phyloP scores from a whole-genome alignment of 2,113 vertebrate species.

The Asarcornis scutulata region DNA sequence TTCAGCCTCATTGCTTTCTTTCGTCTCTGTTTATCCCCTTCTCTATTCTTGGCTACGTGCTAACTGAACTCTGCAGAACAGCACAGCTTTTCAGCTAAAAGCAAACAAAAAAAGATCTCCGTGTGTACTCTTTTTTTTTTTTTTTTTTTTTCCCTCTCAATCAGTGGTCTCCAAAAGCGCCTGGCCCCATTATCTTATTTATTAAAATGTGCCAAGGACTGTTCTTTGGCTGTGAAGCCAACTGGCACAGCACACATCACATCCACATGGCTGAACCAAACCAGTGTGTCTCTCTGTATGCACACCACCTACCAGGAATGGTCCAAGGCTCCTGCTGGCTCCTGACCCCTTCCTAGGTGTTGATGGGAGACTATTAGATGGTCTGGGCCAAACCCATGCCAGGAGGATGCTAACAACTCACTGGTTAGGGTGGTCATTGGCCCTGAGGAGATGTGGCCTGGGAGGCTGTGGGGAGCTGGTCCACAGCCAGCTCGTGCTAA shows the following conservation, averaged over 20 bases:
- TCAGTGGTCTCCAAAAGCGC: neutral
- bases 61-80: neutral
- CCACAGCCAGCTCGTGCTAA: neutral
- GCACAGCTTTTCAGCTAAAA: neutral
- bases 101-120: neutral
- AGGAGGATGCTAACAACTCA: neutral
- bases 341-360: neutral
- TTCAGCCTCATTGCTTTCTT: neutral
- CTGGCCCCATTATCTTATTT: neutral
- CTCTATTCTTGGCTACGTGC: neutral
- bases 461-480: neutral
- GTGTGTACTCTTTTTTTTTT: neutral
- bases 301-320: neutral
- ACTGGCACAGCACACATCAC: neutral
- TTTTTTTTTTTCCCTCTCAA: neutral
- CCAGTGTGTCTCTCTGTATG: neutral
- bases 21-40: neutral
- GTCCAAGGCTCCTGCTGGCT: neutral
- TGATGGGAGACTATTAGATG: neutral
- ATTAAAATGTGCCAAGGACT: neutral
- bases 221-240: constrained; percentile 9
- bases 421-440: neutral
- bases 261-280: neutral
- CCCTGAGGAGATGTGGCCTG: neutral
- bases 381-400: neutral